These are phyloP conservation scores for Parauchenoglanis ngamensis DNA, from an alignment of 2,797 vertebrate genomes.

Conservation along the genomic window DNA sequence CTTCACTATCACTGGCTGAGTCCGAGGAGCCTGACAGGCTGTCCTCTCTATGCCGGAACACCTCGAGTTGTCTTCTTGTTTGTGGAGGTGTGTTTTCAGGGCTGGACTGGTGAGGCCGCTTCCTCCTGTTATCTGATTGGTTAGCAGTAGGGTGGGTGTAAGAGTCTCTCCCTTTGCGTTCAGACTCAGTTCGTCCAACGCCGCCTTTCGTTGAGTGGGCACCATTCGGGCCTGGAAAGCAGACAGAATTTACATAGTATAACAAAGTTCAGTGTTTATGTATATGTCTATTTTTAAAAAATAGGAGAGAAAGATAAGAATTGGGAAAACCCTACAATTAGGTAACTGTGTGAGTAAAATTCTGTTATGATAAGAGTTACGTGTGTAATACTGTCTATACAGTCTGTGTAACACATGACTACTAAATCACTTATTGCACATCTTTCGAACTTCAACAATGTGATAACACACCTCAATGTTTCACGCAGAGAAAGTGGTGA, in stretches of 20 bases:
- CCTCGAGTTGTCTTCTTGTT: slow-evolving; percentile 70
- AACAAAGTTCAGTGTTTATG: slow-evolving; percentile 15
- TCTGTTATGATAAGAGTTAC: background rate
- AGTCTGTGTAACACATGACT: background rate
- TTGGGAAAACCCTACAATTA: background rate
- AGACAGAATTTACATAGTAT: slow-evolving; percentile 3
- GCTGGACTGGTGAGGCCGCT: slow-evolving; percentile 70
- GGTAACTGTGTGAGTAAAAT: background rate
- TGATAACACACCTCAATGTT: background rate
- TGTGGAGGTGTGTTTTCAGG: slow-evolving; percentile 71
- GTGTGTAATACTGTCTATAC: background rate
- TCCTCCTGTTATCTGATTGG: slow-evolving; percentile 74
- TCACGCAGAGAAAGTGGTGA: background rate
- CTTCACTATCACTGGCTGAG: slow-evolving; percentile 76
- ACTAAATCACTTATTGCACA: background rate
- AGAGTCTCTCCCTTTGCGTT: slow-evolving; percentile 74
- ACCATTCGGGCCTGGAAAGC: slow-evolving; percentile 62
- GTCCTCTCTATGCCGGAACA: slow-evolving; percentile 70
- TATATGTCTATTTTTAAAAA: background rate
- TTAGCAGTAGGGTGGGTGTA: slow-evolving; percentile 51
- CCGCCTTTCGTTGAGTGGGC: slow-evolving; percentile 67
- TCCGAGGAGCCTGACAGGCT: slow-evolving; percentile 76
- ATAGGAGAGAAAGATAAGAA: background rate
- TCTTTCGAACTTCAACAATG: background rate
- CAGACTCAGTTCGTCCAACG: slow-evolving; percentile 66